A percentile compares a stretch with the other conserved stretches of the same genome.
These are phyloP conservation scores for Caenorhabditis becei DNA, from an alignment of 2,888 invertebrate genomes.

Conservation along the genomic window DNA sequence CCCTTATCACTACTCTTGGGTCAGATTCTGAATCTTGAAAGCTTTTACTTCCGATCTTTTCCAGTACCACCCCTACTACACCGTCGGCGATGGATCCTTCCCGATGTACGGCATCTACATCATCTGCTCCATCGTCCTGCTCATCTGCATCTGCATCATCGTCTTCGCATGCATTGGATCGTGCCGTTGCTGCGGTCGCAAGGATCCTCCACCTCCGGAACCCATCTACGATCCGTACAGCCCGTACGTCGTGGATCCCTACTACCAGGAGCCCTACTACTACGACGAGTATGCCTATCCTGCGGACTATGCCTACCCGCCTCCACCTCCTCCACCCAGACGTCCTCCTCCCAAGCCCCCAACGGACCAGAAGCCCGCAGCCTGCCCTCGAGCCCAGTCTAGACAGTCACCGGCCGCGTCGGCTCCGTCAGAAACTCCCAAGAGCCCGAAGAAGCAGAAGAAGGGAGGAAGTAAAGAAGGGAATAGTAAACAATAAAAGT, in stretches of 20 bases:
- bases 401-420: not conserved
- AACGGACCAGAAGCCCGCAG: too few species aligned
- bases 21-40: not conserved
- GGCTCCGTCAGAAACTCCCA: not conserved
- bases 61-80: constrained; percentile 39
- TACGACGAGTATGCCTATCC: constrained; percentile 30
- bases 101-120: constrained; percentile 46
- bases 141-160: constrained; percentile 24
- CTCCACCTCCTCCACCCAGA: constrained; percentile 5
- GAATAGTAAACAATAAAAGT: not conserved
- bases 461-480: not conserved
- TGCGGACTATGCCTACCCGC: constrained; percentile 23
- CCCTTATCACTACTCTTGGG: constrained; percentile 1
- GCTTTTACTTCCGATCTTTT: not conserved
- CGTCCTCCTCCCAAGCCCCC: not conserved
- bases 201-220: constrained; percentile 10
- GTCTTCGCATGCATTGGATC: constrained; percentile 15
- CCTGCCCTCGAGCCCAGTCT: too few species aligned
- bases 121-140: not conserved
- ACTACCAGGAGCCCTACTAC: constrained; percentile 24
- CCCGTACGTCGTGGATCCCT: constrained; percentile 22
- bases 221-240: constrained; percentile 27
- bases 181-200: constrained; percentile 11
- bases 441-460: constrained; percentile 5
- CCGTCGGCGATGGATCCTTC: constrained; percentile 23